Conservation (phyloP, 2,797 vertebrate species). For the Fistularia commersonii region DNA sequence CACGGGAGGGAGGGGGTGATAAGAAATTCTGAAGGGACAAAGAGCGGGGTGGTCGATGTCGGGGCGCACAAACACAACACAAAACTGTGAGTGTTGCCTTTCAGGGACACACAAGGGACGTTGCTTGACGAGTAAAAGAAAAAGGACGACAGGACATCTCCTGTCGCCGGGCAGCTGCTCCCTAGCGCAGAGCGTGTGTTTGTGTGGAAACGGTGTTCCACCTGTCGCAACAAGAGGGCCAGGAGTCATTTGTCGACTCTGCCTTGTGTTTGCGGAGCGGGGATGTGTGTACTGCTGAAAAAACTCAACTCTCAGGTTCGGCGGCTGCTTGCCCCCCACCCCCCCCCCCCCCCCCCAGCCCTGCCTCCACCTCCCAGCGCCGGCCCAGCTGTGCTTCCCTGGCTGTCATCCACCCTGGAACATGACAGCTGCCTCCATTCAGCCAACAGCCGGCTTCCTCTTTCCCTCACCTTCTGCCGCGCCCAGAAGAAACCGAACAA, state of each 20-base stretch:
- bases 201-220: conserved; percentile 60
- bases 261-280: conserved; percentile 47
- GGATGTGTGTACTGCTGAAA: conserved; percentile 31
- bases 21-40: conserved; percentile 50
- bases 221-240: conserved; percentile 60
- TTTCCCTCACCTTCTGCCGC: conserved; percentile 7
- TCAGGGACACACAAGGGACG: conserved; percentile 27
- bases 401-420: conserved; percentile 34
- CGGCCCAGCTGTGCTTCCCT: conserved; percentile 52
- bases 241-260: conserved; percentile 43
- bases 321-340: not conserved
- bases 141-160: conserved; percentile 41
- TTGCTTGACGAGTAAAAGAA: not conserved
- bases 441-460: conserved; percentile 37
- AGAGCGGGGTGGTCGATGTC: conserved; percentile 30
- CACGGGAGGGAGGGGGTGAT: conserved; percentile 27
- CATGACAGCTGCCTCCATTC: conserved; percentile 45
- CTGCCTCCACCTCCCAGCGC: conserved; percentile 25
- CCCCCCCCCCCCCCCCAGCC: not conserved
- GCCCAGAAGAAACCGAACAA: not conserved
- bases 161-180: conserved; percentile 59
- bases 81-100: conserved; percentile 23
- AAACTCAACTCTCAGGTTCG: conserved; percentile 17
- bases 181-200: conserved; percentile 26
- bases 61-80: conserved; percentile 17